phyloP scores from a whole-genome alignment of 2,888 invertebrate species.

The Dimorphilus gyrociliatus region DNA sequence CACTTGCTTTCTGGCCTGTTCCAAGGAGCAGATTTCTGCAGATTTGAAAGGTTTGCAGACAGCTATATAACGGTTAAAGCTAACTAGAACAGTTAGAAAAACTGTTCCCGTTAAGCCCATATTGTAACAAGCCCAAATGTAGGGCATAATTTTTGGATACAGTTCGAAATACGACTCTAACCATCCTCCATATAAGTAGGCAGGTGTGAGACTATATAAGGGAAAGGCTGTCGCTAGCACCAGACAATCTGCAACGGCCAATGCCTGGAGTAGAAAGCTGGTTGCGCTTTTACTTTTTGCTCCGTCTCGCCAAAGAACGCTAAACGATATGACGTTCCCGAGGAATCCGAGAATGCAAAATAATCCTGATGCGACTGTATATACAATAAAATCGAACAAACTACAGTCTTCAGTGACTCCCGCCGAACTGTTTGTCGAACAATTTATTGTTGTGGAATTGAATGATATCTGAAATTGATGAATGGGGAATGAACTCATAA shows the following conservation, averaged over 20 bases:
- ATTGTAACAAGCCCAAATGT: conserved; percentile 11
- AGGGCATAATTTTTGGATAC: conserved; percentile 9
- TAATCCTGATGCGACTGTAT: conserved; percentile 10
- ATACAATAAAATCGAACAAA: conserved; percentile 11
- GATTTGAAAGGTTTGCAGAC: conserved; percentile 13
- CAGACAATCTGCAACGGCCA: conserved; percentile 14
- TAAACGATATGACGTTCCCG: conserved; percentile 12
- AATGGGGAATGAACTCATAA: no score
- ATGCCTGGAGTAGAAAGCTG: conserved; percentile 5
- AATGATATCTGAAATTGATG: no score
- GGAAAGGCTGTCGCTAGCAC: conserved; percentile 12
- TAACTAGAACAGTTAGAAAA: conserved; percentile 12
- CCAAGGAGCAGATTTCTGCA: conserved; percentile 5
- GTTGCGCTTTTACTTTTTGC: conserved; percentile 8
- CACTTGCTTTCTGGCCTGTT: conserved; percentile 8
- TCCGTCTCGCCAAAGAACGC: conserved; percentile 10
- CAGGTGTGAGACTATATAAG: conserved; percentile 9
- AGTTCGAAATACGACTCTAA: conserved; percentile 5
- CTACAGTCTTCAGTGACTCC: conserved; percentile 9
- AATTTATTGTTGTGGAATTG: no score
- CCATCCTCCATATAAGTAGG: conserved; percentile 7
- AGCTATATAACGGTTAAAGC: conserved; percentile 14
- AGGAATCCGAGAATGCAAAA: conserved; percentile 10
- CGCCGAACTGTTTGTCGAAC: no score
- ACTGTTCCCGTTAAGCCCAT: conserved; percentile 14